A percentile compares a stretch with the other conserved stretches of the same genome.
phyloP scores from a whole-genome alignment of 2,888 invertebrate genomes.

The Cantharis nigra region DNA sequence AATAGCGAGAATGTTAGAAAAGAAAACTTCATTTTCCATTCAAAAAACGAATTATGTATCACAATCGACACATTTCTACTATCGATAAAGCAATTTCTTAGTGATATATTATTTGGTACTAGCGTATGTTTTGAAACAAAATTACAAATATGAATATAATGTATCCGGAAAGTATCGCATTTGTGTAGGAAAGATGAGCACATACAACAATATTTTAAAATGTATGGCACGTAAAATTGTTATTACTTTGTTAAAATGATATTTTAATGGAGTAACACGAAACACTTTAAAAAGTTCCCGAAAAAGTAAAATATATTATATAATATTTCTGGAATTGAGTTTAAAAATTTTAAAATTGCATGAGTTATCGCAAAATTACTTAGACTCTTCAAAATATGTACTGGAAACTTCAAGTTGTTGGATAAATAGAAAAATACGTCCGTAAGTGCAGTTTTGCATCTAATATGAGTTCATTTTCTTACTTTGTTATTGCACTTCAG shows the following conservation, averaged over 20 bases:
- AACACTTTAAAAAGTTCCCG: background rate
- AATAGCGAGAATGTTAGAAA: background rate
- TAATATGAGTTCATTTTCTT: background rate
- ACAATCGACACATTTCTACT: background rate
- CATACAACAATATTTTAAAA: conserved; percentile 1
- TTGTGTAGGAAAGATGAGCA: conserved; percentile 1
- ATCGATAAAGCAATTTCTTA: background rate
- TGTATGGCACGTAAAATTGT: conserved; percentile 4
- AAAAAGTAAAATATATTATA: background rate
- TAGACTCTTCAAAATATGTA: background rate
- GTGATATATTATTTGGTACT: background rate
- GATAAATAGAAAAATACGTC: background rate
- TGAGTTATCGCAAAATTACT: background rate
- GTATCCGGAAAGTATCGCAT: conserved; percentile 1
- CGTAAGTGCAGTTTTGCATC: background rate
- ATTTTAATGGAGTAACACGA: conserved; percentile 6
- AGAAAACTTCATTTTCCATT: background rate
- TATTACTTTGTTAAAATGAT: conserved; percentile 11
- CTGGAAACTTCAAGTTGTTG: background rate
- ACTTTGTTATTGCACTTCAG: background rate
- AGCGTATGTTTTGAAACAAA: background rate
- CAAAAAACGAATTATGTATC: background rate
- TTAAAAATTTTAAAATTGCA: background rate
- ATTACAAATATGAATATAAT: conserved; percentile 3
- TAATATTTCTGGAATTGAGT: background rate